Base-by-base conservation (phyloP, 1,140 invertebrate species). In the Rhysida immarginata region DNA sequence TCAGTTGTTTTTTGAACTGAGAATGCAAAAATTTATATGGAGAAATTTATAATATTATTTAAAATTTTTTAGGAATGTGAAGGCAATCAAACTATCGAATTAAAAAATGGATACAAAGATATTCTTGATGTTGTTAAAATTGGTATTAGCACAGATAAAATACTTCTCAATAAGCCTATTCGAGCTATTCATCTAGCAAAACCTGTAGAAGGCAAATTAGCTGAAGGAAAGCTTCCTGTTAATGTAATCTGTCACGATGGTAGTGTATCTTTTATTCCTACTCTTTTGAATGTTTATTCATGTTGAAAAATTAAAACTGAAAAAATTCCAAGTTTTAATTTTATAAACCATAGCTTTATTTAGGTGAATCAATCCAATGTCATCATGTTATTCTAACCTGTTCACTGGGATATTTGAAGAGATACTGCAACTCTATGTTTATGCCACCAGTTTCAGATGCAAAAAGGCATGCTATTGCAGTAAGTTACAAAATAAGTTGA, bases 371-470 rank as follows among this genome's bases (percentile, higher is more conserved):
- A 3, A 51, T 51, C 14, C 49, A 58, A 11, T 67, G 75, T 1
- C 66, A 81, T 64, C 76, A 78, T 64, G 74, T 79, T 0, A 78
- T 86, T 49, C 64, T 84, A 20, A 85, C 83, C 1, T 71, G 71
- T 45, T 81, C 84, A 2, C 65, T 85, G 26, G 82, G 83, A 2
- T 76, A 77, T 58, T 69, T 85, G 8, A 81, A 85, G 65, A 60
- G 71, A 42, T 70, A 74, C 54, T 56, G 71, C 26, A 53, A 63
- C 53, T 66, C 64, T 23, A 69, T 76, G 57, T 78, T 81, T 62
- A 29, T 60, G 16, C 81, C 82, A 2, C 18, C 56, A 20, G 67
- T 85, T 29, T 80, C 82, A 23, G 2, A 56, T 24, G 46, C 58
- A n/a, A 74, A 74, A 60, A 20, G 14, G 1, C 58, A 65, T 21